Evolutionary conservation across 37 sponge, comb jelly and placozoan species (phyloP).

Genomic region (Spongilla lacustris): DNA sequence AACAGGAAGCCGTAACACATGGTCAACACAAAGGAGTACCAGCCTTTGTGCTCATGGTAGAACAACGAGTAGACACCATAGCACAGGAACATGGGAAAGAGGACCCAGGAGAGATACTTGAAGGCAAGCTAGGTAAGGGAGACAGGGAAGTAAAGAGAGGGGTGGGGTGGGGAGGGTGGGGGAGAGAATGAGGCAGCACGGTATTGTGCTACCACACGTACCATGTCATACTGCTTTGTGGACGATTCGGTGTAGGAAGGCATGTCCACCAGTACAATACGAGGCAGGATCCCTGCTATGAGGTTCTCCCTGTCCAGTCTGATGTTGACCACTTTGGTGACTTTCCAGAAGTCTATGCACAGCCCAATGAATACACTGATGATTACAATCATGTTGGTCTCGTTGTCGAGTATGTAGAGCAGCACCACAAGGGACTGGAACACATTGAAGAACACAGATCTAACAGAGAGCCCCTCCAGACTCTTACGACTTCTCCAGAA

Average conservation of each 20-base stretch:
- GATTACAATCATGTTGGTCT: conserved; percentile 91
- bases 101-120: conserved; percentile 91
- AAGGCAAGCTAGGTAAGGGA: conserved; percentile 79
- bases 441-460: conserved; percentile 92
- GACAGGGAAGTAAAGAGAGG: background rate
- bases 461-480: conserved; percentile 93
- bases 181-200: background rate
- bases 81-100: conserved; percentile 91
- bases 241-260: conserved; percentile 91
- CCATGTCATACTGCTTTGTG: conserved; percentile 94
- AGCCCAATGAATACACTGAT: conserved; percentile 85
- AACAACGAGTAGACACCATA: conserved; percentile 97
- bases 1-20: conserved; percentile 97
- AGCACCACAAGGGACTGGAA: conserved; percentile 94
- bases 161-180: background rate
- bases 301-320: conserved; percentile 62
- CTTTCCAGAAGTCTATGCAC: conserved; percentile 94
- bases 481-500: conserved; percentile 93
- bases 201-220: conserved; percentile 17
- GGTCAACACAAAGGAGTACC: conserved; percentile 94
- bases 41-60: conserved; percentile 98
- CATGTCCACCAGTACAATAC: conserved; percentile 68
- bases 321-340: conserved; percentile 92
- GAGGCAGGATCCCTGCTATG: conserved; percentile 81
- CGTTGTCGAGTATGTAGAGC: conserved; percentile 97